phyloP scores from a whole-genome alignment of 2,888 invertebrate species.

The Eupithecia inturbata region DNA sequence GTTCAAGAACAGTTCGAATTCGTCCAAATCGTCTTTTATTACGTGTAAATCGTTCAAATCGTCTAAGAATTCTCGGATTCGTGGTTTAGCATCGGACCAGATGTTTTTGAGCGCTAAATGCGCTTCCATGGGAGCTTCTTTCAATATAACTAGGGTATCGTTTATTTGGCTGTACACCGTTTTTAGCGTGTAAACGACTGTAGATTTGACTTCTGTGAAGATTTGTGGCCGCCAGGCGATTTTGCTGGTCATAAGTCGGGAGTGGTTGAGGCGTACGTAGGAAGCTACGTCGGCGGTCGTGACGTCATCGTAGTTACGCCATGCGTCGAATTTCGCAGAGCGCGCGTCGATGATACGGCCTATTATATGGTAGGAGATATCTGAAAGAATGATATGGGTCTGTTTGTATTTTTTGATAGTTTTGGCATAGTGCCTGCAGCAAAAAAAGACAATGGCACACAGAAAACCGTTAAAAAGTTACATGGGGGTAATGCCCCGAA shows the following conservation, averaged over 20 bases:
- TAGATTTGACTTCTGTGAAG: constrained; percentile 76
- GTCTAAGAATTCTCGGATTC: constrained; percentile 87
- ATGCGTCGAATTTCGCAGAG: constrained; percentile 89
- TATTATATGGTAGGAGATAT: constrained; percentile 86
- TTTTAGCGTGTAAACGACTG: constrained; percentile 64
- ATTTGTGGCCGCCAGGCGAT: constrained; percentile 92
- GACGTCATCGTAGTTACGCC: constrained; percentile 93
- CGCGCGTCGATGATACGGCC: constrained; percentile 91
- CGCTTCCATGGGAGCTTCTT: constrained; percentile 87
- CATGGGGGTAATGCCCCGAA: too few relatives aligned
- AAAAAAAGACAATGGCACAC: too few relatives aligned
- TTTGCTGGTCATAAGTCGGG: constrained; percentile 91
- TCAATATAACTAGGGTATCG: constrained; percentile 73
- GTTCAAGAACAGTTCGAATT: constrained; percentile 88
- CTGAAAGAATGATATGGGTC: constrained; percentile 52
- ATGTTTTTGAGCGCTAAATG: constrained; percentile 87
- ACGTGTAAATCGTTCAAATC: constrained; percentile 89
- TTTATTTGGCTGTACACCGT: constrained; percentile 74
- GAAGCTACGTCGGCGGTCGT: constrained; percentile 90
- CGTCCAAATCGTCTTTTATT: constrained; percentile 88
- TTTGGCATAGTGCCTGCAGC: too few relatives aligned
- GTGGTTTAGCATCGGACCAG: constrained; percentile 90
- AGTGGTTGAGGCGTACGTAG: constrained; percentile 92
- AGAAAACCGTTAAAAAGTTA: not conserved
- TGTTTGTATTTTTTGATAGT: too few relatives aligned